Percentiles rank a stretch among this genome's conserved stretches.
Evolutionary conservation across 1,140 invertebrate genomes (phyloP).

Genomic region (Tetramorium parvispinum): DNA sequence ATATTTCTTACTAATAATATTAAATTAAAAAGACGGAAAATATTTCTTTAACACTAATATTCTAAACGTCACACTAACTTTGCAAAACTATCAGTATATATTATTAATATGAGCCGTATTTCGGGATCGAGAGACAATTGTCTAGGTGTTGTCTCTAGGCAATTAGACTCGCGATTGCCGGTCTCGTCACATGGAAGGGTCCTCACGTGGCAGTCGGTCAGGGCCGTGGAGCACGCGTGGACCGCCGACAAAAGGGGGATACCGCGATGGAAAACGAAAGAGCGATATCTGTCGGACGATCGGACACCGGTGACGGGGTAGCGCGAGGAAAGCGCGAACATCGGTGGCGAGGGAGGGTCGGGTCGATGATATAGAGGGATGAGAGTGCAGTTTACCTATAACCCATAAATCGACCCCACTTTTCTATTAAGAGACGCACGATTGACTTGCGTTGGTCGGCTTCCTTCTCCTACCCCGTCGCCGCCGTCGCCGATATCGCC

Average conservation of each 20-base stretch:
- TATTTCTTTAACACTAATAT: neutral
- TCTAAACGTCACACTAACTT: neutral
- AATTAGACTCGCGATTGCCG: constrained; percentile 44
- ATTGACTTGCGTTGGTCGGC: constrained; percentile 84
- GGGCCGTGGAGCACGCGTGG: constrained; percentile 66
- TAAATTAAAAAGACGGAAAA: neutral
- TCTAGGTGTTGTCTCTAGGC: constrained; percentile 36
- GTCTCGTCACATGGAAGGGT: constrained; percentile 65
- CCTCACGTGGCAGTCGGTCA: constrained; percentile 76
- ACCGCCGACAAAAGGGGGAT: constrained; percentile 66
- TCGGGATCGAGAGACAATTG: neutral
- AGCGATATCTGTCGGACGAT: constrained; percentile 79
- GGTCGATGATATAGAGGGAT: constrained; percentile 69
- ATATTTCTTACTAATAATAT: neutral
- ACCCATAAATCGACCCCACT: constrained; percentile 85
- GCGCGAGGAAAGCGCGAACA: constrained; percentile 61
- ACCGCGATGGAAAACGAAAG: constrained; percentile 76
- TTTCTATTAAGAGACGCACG: constrained; percentile 85
- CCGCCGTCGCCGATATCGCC: constrained; percentile 63
- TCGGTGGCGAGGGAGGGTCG: constrained; percentile 44
- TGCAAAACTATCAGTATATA: neutral
- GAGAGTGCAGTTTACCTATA: constrained; percentile 82
- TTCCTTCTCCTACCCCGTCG: constrained; percentile 75
- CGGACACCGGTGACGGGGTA: constrained; percentile 53
- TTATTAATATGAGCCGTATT: neutral